Evolutionary conservation across 2,888 invertebrate species (phyloP), one percentile per base, ranked within the genome.

Genomic region (Stictocephala bisonia): DNA sequence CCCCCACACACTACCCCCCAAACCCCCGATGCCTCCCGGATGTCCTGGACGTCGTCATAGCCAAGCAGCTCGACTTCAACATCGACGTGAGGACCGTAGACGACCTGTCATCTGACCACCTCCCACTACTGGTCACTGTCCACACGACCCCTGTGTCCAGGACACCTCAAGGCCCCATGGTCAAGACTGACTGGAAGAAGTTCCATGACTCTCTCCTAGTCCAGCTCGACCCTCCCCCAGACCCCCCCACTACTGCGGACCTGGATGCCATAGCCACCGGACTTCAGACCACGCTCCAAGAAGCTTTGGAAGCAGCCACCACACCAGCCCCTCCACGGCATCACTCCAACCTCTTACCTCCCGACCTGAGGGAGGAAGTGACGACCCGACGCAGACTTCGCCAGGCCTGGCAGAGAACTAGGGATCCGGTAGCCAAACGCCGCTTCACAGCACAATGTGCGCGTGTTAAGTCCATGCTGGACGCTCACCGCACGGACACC

Each of bases 21-120:
- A n/a, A 29, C n/a, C 40, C n/a, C 22, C 26, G 26, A 1, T 20
- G 15, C 9, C 31, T 2, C 2, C 35, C 29, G 18, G 60, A 60
- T 35, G 6, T 60, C 60, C 18, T 60, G 31, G 60, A 60, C 60
- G 18, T 60, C 6, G 60, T 20, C 1, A 3, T 60, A n/a, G 6
- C 27, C n/a, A 20, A 20, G 2, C 4, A 15, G 6, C 11, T 41
- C 26, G n/a, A 4, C n/a, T 9, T 9, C 7, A 22, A 9, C 41
- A 9, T 66, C 40, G 15, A 3, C 7, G 51, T 35, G 2, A 51
- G 11, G 13, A 48, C 29, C 4, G 35, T 31, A 22, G 27, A 27
- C 22, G 64, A 60, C 20, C 72, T 72, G 13, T 72, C 72, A 15
- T 64, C 72, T 7, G 72, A 72, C 51, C 72, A 72, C 66, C 50